Conservation (phyloP, 2,797 vertebrate species). For the Fistularia commersonii region DNA sequence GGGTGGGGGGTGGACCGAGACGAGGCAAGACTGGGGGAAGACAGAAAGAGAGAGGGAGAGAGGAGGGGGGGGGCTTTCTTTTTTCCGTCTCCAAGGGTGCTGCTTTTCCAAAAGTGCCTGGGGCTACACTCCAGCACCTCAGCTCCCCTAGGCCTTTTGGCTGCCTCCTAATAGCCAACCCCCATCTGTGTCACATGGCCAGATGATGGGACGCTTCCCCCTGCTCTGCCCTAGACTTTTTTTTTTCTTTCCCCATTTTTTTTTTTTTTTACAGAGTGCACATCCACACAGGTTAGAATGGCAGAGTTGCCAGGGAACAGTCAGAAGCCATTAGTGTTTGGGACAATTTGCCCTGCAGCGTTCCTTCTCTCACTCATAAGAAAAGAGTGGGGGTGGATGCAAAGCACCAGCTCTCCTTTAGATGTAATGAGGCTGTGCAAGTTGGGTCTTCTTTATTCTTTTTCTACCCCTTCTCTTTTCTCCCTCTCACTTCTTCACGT, state of each 20-base stretch:
- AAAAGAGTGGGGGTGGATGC: slow-evolving; percentile 80
- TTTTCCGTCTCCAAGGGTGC: slow-evolving; percentile 84
- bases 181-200: slow-evolving; percentile 99
- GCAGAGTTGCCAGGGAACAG: slow-evolving; percentile 99
- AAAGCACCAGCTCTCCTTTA: slow-evolving; percentile 75
- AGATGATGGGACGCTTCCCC: slow-evolving; percentile 96
- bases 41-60: slow-evolving; percentile 21
- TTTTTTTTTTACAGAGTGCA: slow-evolving; percentile 82
- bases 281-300: slow-evolving; percentile 98
- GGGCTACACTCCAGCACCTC: slow-evolving; percentile 97
- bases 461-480: slow-evolving; percentile 49
- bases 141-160: slow-evolving; percentile 96
- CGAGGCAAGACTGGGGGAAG: slow-evolving; percentile 42
- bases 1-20: slow-evolving; percentile 43
- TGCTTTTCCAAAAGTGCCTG: slow-evolving; percentile 96
- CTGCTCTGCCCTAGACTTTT: slow-evolving; percentile 73
- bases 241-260: slow-evolving; percentile 29
- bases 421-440: slow-evolving; percentile 84
- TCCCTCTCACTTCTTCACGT: slow-evolving; percentile 32
- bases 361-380: slow-evolving; percentile 89
- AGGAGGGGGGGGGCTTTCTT: slow-evolving; percentile 52
- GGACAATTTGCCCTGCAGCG: slow-evolving; percentile 99
- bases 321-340: slow-evolving; percentile 99
- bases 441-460: slow-evolving; percentile 72
- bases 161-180: slow-evolving; percentile 98